Evolutionary conservation across 2,888 invertebrate genomes (phyloP).

Genomic region (Cancer borealis): DNA sequence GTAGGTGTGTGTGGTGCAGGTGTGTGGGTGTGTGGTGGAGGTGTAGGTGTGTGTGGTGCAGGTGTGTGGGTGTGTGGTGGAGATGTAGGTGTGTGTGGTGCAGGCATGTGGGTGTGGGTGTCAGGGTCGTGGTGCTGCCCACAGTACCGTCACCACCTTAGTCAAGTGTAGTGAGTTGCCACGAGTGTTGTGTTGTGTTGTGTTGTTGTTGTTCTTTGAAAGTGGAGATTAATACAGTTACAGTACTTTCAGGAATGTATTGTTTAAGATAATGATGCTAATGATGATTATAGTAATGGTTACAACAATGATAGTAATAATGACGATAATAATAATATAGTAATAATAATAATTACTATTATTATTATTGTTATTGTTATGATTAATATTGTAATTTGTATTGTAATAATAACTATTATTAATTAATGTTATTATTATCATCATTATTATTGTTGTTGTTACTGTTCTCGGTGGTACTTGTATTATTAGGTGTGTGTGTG

Average conservation of each 20-base stretch:
- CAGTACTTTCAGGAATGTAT: too few species aligned
- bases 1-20: background rate
- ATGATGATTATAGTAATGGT: background rate
- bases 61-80: background rate
- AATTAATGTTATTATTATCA: background rate
- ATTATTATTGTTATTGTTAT: too few species aligned
- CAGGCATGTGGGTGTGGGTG: background rate
- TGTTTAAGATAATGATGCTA: background rate
- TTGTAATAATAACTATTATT: background rate
- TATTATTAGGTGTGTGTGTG: background rate
- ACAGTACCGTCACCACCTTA: background rate
- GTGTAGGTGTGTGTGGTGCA: background rate
- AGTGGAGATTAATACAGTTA: background rate
- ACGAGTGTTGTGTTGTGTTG: background rate
- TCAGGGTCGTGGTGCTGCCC: background rate
- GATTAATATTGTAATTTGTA: too few species aligned
- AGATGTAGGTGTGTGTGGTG: background rate
- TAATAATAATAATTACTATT: background rate
- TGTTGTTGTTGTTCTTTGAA: background rate
- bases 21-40: background rate
- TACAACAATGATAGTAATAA: too few species aligned
- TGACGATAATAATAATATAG: too few species aligned
- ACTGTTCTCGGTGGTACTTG: background rate
- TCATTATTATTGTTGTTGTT: background rate
- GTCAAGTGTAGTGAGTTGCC: background rate